A percentile compares a stretch with the other conserved stretches of the same genome.
Conservation (phyloP, 2,797 vertebrate genomes). For the Neosalanx taihuensis region DNA sequence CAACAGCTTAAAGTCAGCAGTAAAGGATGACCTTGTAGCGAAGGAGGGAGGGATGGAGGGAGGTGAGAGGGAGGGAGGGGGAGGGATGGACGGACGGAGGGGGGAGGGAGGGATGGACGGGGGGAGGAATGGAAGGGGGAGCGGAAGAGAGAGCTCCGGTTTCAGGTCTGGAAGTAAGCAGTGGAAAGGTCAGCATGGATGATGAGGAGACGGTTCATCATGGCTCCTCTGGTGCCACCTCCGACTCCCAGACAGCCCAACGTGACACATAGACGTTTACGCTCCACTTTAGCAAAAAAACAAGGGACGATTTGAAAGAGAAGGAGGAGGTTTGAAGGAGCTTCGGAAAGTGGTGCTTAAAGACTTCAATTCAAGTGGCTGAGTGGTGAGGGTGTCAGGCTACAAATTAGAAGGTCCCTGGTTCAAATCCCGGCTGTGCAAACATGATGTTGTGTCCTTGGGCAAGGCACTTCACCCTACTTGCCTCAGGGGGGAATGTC, state of each 20-base stretch:
- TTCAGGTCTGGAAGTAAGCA: slow-evolving; percentile 44
- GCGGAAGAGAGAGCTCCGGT: slow-evolving; percentile 44
- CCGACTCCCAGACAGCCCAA: slow-evolving; percentile 19
- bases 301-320: slow-evolving; percentile 13
- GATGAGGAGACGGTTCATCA: slow-evolving; percentile 26
- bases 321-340: neutral
- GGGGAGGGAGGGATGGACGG: too few relatives aligned
- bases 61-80: too few relatives aligned
- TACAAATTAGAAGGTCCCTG: too few relatives aligned
- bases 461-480: too few relatives aligned
- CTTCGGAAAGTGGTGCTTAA: too few relatives aligned
- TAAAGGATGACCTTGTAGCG: slow-evolving; percentile 42
- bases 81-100: too few relatives aligned
- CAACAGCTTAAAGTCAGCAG: slow-evolving; percentile 57
- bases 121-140: neutral
- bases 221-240: slow-evolving; percentile 19
- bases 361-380: too few relatives aligned
- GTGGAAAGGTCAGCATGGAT: slow-evolving; percentile 22
- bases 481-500: too few relatives aligned
- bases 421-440: too few relatives aligned
- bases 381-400: too few relatives aligned
- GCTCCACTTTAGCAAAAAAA: neutral
- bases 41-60: neutral
- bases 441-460: too few relatives aligned
- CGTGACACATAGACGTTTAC: neutral